Evolutionary conservation across 2,888 invertebrate genomes (phyloP), one percentile per base, ranked within the genome.

Genomic region (Caenorhabditis parvicauda): DNA sequence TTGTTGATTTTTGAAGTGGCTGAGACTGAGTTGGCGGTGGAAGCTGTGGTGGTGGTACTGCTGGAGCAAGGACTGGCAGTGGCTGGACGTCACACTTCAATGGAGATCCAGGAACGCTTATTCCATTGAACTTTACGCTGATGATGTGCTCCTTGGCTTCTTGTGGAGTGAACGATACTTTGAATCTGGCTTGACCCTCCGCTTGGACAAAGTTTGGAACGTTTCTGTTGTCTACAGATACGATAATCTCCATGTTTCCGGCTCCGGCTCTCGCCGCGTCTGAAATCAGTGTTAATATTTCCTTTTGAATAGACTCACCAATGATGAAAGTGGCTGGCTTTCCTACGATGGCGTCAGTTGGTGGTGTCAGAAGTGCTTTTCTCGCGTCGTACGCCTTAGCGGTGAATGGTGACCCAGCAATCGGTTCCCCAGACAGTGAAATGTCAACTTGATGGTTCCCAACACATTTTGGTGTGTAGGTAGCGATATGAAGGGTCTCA

Each of bases 221-320:
- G 83, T 96, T 96, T 79, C 92, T 88, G 14, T 92, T 92, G 77
- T 90, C 91, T 1, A 94, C 93, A 0, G 94, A 92, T 0, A 96
- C 94, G 61, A 95, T 94, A 52, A 96, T 95, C 84, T 96, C 95
- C 80, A 95, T 86, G 83, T 95, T 95, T 24, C 95, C 95, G 46
- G 94, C 93, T 63, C 95, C 92, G 77, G 86, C 87, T 74, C 85
- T 84, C 58, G 85, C 85, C 6, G 87, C 86, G 79, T 87, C 86
- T 76, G 27, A 28, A 63, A 46, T 12, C 3, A n/a, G n/a, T n/a
- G n/a, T n/a, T 49, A 1, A 49, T n/a, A 32, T 35, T 35, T 35
- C 35, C n/a, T 12, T 35, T 35, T 35, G n/a, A 35, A n/a, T n/a
- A 22, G 21, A 24, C 46, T 22, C 22, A 59, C 86, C 88, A 85